Evolutionary conservation across 2,797 vertebrate species (phyloP).

Genomic region (Xenops minutus): DNA sequence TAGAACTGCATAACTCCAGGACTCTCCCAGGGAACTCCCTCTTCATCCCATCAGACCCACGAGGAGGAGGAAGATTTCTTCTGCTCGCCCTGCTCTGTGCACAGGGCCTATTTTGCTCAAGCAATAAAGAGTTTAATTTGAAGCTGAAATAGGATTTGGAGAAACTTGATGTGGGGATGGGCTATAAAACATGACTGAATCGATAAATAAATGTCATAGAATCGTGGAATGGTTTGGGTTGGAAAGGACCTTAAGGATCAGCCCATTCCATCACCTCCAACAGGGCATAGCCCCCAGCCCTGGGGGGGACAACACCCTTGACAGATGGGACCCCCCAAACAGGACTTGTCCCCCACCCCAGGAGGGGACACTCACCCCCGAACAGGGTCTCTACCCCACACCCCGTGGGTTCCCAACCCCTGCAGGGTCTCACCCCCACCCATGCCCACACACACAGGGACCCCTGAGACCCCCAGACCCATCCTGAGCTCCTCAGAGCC

Average conservation of each 20-base stretch:
- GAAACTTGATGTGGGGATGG: neutral
- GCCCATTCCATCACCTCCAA: neutral
- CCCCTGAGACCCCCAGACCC: no score
- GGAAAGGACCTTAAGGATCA: neutral
- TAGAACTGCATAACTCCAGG: neutral
- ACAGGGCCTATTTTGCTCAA: neutral
- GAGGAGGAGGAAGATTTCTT: neutral
- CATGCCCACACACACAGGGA: no score
- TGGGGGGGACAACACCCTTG: neutral
- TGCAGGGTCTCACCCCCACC: no score
- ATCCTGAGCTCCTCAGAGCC: no score
- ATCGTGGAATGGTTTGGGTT: neutral
- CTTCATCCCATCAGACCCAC: fast-evolving
- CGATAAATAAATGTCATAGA: neutral
- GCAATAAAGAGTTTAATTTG: neutral
- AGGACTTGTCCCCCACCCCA: no score
- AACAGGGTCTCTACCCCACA: no score
- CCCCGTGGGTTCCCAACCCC: no score
- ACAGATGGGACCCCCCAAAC: no score
- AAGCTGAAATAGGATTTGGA: neutral
- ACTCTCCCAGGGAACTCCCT: neutral
- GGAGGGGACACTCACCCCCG: no score
- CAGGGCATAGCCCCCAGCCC: neutral
- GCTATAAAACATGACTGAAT: fast-evolving
- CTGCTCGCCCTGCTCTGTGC: neutral